A percentile compares a stretch with the other conserved stretches of the same genome.
Conservation (phyloP, 2,888 invertebrate species). For the Cephus rjabovi region DNA sequence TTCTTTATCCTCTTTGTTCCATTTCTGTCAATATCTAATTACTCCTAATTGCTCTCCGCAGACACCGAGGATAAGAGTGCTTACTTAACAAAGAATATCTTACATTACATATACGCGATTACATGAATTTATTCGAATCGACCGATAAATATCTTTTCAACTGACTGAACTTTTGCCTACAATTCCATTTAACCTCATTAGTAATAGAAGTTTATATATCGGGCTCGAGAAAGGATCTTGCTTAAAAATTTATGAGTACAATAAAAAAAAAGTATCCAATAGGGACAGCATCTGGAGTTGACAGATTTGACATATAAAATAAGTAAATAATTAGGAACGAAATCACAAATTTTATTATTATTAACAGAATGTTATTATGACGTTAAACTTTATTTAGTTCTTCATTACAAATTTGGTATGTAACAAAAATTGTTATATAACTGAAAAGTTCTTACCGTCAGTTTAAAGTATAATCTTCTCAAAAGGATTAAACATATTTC, state of each 20-base stretch:
- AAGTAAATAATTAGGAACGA: background rate
- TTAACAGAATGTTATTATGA: background rate
- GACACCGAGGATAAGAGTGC: background rate
- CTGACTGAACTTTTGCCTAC: background rate
- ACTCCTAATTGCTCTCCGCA: background rate
- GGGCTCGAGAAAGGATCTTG: background rate
- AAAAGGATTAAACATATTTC: background rate
- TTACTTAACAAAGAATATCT: background rate
- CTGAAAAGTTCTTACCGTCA: background rate
- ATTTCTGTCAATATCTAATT: background rate
- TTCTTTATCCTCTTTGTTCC: background rate
- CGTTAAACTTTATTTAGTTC: background rate
- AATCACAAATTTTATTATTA: background rate
- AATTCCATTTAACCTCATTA: background rate
- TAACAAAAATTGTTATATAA: background rate
- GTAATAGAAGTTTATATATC: background rate
- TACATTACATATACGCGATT: background rate
- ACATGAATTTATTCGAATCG: background rate
- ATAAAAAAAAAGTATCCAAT: background rate
- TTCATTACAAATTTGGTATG: too few relatives aligned
- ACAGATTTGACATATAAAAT: background rate
- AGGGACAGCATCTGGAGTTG: background rate
- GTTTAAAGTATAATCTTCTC: background rate
- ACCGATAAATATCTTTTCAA: background rate
- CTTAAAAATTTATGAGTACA: background rate